phyloP scores from a whole-genome alignment of 2,113 vertebrate species.

The Hippopotamus amphibius region DNA sequence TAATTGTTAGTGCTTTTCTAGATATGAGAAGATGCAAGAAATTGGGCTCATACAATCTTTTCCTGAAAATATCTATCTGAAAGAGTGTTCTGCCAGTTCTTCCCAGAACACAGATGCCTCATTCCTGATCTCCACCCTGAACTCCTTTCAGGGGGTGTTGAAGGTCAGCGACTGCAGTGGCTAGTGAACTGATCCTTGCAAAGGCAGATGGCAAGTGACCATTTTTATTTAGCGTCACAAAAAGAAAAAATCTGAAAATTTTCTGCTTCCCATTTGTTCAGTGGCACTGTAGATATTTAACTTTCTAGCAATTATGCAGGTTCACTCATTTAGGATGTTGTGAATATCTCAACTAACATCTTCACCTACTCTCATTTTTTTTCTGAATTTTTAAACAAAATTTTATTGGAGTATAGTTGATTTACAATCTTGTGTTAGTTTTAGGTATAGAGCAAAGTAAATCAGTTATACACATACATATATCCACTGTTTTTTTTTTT shows the following conservation, averaged over 20 bases:
- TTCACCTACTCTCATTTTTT: background rate
- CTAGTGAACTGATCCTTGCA: background rate
- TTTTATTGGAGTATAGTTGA: background rate
- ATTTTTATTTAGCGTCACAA: background rate
- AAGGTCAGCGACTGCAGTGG: background rate
- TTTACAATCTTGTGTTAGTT: background rate
- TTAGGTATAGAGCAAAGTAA: background rate
- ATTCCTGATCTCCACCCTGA: background rate
- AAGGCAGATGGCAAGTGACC: background rate
- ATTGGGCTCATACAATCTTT: background rate
- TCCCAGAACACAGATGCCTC: background rate
- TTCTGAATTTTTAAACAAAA: background rate
- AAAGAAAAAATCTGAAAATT: background rate
- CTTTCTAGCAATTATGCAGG: background rate
- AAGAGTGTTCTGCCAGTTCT: background rate
- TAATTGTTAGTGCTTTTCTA: background rate
- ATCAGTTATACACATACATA: background rate
- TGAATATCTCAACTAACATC: background rate
- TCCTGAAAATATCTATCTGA: background rate
- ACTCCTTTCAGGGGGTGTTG: background rate
- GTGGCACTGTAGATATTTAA: background rate
- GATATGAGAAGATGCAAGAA: background rate
- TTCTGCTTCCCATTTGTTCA: background rate
- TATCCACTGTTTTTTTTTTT: background rate
- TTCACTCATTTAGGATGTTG: background rate